Evolutionary conservation across 1,140 invertebrate species (phyloP).

Genomic region (Achroia grisella): DNA sequence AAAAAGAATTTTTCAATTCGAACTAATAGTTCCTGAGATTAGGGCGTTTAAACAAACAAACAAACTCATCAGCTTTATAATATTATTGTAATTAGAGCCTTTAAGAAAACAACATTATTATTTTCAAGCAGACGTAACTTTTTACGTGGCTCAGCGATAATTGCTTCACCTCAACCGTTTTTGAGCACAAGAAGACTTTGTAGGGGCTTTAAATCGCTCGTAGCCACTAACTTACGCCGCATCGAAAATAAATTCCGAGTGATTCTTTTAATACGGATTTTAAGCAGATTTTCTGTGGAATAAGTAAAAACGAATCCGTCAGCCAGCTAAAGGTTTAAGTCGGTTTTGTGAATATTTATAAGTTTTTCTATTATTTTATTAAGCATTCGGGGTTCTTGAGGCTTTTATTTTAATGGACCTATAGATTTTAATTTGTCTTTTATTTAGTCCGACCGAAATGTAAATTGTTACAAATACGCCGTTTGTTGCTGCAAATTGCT

Average conservation of each 20-base stretch:
- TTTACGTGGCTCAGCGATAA: too few species aligned
- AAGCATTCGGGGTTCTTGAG: constrained; percentile 35
- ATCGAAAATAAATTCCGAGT: constrained; percentile 66
- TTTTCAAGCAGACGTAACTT: too few species aligned
- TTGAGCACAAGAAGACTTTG: too few species aligned
- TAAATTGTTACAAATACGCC: not conserved
- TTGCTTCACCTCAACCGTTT: too few species aligned
- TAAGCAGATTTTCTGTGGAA: constrained; percentile 71
- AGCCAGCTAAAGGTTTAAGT: constrained; percentile 60
- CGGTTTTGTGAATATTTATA: constrained; percentile 68
- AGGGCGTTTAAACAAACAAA: too few species aligned
- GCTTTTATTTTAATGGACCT: constrained; percentile 31
- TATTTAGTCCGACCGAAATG: constrained; percentile 12
- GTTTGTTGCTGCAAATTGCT: too few species aligned
- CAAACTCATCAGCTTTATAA: too few species aligned
- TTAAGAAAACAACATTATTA: too few species aligned
- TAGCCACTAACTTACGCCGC: constrained; percentile 5
- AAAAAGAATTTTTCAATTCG: too few species aligned
- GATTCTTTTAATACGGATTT: constrained; percentile 73
- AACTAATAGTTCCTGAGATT: too few species aligned
- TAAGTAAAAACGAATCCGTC: constrained; percentile 72
- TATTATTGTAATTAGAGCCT: too few species aligned
- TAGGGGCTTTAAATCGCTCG: not conserved
- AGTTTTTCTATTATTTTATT: constrained; percentile 70
- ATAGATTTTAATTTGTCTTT: constrained; percentile 32